A percentile compares a stretch with the other conserved stretches of the same genome.
phyloP scores from a whole-genome alignment of 2,797 vertebrate genomes.

The Pagetopsis macropterus region DNA sequence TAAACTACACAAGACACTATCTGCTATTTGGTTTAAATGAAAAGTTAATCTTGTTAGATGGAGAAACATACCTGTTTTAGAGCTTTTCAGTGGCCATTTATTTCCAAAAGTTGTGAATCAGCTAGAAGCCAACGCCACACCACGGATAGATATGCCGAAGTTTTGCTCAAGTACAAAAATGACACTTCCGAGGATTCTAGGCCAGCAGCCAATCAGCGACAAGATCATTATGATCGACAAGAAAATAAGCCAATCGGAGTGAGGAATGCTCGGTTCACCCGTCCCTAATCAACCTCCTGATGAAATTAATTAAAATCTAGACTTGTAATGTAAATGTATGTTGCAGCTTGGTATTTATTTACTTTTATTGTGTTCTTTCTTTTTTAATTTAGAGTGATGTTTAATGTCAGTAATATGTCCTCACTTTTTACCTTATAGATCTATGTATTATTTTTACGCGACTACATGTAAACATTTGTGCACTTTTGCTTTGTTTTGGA shows the following conservation, averaged over 20 bases:
- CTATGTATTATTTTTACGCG: too few relatives aligned
- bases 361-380: not conserved
- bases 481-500: not conserved
- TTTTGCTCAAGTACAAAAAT: constrained; percentile 69
- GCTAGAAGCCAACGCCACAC: constrained; percentile 36
- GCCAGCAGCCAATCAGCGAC: constrained; percentile 60
- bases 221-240: not conserved
- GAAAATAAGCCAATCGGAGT: constrained; percentile 31
- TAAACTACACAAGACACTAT: constrained; percentile 7
- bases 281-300: constrained; percentile 3
- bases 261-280: fast-evolving
- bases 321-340: too few relatives aligned
- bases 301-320: constrained; percentile 17
- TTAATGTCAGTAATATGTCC: not conserved
- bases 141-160: constrained; percentile 41
- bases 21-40: fast-evolving
- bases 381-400: too few relatives aligned
- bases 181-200: constrained; percentile 66
- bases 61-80: constrained; percentile 56
- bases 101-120: constrained; percentile 34
- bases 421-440: not conserved
- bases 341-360: not conserved
- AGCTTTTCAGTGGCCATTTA: constrained; percentile 53
- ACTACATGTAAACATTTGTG: not conserved
- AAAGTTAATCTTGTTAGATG: fast-evolving